Percentiles rank a stretch among this genome's conserved stretches.
These are phyloP conservation scores for Scaptomyza reducta DNA, from an alignment of 2,888 invertebrate species.

Conservation along the genomic window DNA sequence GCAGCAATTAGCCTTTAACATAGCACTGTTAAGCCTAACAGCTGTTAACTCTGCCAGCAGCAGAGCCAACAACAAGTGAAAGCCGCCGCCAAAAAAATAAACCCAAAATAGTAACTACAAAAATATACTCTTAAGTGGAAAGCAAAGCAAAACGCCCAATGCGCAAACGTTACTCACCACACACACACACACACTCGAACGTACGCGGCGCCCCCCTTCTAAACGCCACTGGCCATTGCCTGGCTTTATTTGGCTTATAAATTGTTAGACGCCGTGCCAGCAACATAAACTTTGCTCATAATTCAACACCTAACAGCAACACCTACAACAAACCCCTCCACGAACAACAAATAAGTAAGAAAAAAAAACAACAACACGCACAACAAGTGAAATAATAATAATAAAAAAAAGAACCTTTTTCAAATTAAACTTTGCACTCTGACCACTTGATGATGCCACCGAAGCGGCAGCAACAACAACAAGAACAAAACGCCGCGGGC, in stretches of 20 bases:
- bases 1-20: constrained; percentile 59
- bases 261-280: constrained; percentile 52
- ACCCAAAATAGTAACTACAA: constrained; percentile 10
- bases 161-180: constrained; percentile 62
- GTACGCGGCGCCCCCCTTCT: constrained; percentile 11
- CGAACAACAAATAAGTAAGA: constrained; percentile 33
- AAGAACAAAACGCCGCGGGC: constrained; percentile 41
- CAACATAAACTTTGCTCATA: constrained; percentile 73
- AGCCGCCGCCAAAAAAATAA: constrained; percentile 21
- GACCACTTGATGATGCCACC: constrained; percentile 75
- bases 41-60: constrained; percentile 25
- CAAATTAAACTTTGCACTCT: constrained; percentile 78
- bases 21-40: constrained; percentile 25
- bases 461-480: constrained; percentile 32
- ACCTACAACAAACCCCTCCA: constrained; percentile 52
- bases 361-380: constrained; percentile 32
- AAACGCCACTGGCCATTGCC: constrained; percentile 67
- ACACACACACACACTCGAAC: constrained; percentile 15
- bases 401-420: constrained; percentile 67
- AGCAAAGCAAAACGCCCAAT: constrained; percentile 53
- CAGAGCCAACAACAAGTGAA: constrained; percentile 60
- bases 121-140: constrained; percentile 41
- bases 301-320: constrained; percentile 71
- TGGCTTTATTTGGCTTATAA: constrained; percentile 66
- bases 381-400: constrained; percentile 23